phyloP scores from a whole-genome alignment of 1,140 invertebrate species.

The Pseudomyrmex pallidus region DNA sequence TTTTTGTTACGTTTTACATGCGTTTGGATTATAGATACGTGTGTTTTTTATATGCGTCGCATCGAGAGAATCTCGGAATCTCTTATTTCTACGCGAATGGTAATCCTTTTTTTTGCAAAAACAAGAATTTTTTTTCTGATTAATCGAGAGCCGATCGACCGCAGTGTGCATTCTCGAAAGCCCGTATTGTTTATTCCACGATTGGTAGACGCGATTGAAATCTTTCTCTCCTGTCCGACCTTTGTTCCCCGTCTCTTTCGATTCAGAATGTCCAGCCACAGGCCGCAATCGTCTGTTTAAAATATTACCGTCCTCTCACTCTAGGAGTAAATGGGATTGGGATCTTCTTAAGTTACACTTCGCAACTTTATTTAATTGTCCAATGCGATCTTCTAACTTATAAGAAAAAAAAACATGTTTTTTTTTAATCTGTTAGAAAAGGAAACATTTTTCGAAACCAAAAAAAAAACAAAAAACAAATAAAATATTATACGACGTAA shows the following conservation, averaged over 20 bases:
- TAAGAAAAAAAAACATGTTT: not conserved
- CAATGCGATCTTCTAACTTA: not conserved
- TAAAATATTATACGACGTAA: too few species aligned
- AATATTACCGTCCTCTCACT: slow-evolving; percentile 47
- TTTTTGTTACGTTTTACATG: slow-evolving; percentile 2
- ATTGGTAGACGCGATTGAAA: slow-evolving; percentile 80
- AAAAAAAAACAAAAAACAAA: too few species aligned
- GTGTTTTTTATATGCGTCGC: not conserved
- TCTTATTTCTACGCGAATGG: slow-evolving; percentile 44
- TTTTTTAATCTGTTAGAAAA: too few species aligned
- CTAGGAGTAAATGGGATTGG: not conserved
- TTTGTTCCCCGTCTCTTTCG: slow-evolving; percentile 68
- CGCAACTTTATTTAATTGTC: slow-evolving; percentile 3
- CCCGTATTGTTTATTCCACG: slow-evolving; percentile 75
- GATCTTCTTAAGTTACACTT: slow-evolving; percentile 14
- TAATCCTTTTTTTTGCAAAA: slow-evolving; percentile 54
- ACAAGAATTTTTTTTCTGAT: slow-evolving; percentile 77
- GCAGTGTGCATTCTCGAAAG: slow-evolving; percentile 76
- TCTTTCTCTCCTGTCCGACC: slow-evolving; percentile 73
- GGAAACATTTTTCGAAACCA: not conserved
- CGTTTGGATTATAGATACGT: not conserved
- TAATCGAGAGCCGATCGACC: slow-evolving; percentile 80
- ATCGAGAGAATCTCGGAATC: slow-evolving; percentile 28
- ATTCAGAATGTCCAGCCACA: slow-evolving; percentile 67
- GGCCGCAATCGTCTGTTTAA: slow-evolving; percentile 71